Conservation (phyloP, 2,797 vertebrate species). For the Rhinogobio ventralis region DNA sequence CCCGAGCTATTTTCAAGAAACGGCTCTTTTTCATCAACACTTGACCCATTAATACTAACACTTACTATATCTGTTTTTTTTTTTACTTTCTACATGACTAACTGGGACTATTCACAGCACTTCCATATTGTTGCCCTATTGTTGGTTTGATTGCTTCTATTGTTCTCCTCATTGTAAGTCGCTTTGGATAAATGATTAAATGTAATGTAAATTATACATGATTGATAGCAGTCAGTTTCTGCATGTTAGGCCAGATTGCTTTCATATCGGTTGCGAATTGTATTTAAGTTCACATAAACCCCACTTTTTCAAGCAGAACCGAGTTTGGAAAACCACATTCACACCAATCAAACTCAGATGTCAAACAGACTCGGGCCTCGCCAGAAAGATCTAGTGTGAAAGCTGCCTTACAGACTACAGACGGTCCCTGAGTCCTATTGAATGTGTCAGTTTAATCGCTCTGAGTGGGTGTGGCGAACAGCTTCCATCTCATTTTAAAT, state of each 20-base stretch:
- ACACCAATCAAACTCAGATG: slow-evolving; percentile 10
- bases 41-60: too few species aligned
- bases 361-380: neutral
- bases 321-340: slow-evolving; percentile 3
- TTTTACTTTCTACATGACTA: neutral
- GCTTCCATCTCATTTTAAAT: slow-evolving; percentile 41
- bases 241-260: neutral
- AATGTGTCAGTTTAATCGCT: slow-evolving; percentile 61
- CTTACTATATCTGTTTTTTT: neutral
- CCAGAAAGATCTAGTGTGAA: neutral
- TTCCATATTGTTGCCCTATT: neutral
- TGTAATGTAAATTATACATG: neutral
- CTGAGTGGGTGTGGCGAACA: slow-evolving; percentile 54
- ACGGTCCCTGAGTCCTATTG: slow-evolving; percentile 25
- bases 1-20: neutral
- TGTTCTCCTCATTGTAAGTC: neutral
- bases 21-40: neutral
- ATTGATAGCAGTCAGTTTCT: neutral
- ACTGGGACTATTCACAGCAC: neutral
- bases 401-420: slow-evolving; percentile 6
- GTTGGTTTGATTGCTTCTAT: neutral
- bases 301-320: neutral
- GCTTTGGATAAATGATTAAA: neutral
- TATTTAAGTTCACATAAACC: neutral
- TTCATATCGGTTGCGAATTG: neutral